Conservation (phyloP, 2,888 invertebrate genomes). For the Spatulosminthurus flaviceps region DNA sequence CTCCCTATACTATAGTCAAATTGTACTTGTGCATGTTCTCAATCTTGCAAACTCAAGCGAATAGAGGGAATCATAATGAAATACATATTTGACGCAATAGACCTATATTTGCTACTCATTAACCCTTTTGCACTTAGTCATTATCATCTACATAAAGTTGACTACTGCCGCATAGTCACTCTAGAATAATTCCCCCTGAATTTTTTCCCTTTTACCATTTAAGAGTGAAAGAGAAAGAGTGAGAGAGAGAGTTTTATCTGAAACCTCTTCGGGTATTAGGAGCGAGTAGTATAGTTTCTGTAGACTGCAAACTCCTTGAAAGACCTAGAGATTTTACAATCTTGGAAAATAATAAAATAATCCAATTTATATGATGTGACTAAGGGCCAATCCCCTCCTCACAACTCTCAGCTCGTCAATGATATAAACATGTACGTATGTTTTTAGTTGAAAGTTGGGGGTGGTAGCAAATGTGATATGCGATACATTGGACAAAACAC, state of each 20-base stretch:
- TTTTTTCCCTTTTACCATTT: conserved; percentile 11
- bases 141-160: neutral
- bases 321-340: no score
- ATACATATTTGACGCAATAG: conserved; percentile 14
- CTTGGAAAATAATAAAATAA: no score
- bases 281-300: neutral
- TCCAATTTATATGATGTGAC: no score
- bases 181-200: neutral
- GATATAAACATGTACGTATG: no score
- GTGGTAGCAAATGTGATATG: no score
- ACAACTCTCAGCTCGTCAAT: no score
- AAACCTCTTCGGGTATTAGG: neutral
- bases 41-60: conserved; percentile 9
- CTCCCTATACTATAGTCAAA: neutral
- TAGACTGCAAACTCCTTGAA: no score
- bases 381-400: no score
- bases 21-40: neutral
- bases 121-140: conserved; percentile 19
- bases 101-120: conserved; percentile 11
- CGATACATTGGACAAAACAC: no score
- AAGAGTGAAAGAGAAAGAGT: no score
- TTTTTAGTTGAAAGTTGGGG: no score
- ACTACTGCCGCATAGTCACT: conserved; percentile 15
- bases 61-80: neutral
- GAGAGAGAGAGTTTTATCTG: neutral